phyloP scores from a whole-genome alignment of 1,140 invertebrate species.

The Drosophila lini region DNA sequence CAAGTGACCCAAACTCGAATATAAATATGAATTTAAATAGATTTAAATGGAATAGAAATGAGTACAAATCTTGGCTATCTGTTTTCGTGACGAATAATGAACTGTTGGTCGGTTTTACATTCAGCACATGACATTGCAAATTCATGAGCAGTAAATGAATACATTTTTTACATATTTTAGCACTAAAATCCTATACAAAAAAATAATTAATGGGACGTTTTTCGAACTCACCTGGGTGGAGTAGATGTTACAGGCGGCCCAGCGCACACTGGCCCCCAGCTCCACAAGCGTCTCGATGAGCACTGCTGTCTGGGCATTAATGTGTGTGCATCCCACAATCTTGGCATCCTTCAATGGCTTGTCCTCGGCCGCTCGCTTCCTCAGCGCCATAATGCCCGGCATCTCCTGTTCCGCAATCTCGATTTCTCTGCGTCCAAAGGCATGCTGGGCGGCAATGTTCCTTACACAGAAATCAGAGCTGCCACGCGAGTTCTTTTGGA shows the following conservation, averaged over 20 bases:
- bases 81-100: not conserved
- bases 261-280: constrained; percentile 95
- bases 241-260: constrained; percentile 99
- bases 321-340: constrained; percentile 98
- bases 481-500: constrained; percentile 91
- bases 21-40: constrained; percentile 26
- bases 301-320: constrained; percentile 98
- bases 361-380: constrained; percentile 95
- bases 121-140: not conserved
- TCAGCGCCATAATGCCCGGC: constrained; percentile 97
- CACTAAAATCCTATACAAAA: not conserved
- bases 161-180: not conserved
- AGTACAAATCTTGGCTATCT: not conserved
- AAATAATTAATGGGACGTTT: not conserved
- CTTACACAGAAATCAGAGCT: constrained; percentile 95
- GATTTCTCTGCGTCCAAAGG: constrained; percentile 97
- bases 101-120: not conserved
- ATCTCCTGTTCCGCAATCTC: constrained; percentile 99
- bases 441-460: constrained; percentile 95
- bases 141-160: not conserved
- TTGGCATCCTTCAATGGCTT: constrained; percentile 97
- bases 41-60: not conserved
- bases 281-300: constrained; percentile 96
- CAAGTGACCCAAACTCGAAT: constrained; percentile 38
- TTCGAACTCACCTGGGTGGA: constrained; percentile 91